phyloP scores from a whole-genome alignment of 2,113 vertebrate species.

The Phyllostomus hastatus region DNA sequence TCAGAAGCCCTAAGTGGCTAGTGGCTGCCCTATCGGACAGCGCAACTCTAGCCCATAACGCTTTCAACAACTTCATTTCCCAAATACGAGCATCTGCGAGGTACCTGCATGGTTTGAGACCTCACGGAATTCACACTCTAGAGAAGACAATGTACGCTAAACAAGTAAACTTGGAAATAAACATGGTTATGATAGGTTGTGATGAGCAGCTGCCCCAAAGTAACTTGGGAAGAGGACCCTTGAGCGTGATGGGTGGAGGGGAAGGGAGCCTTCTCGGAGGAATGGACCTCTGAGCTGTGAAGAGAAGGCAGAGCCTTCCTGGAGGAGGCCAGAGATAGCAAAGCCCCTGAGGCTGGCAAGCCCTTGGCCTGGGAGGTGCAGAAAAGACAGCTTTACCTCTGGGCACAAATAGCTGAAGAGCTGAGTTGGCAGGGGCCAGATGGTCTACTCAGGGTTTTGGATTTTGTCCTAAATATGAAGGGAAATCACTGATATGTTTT shows the following conservation, averaged over 20 bases:
- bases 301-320: neutral
- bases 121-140: neutral
- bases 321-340: neutral
- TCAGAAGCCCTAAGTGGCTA: neutral
- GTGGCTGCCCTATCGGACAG: accelerated
- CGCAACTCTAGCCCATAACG: accelerated
- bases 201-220: neutral
- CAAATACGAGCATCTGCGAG: neutral
- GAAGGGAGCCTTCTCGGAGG: neutral
- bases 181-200: neutral
- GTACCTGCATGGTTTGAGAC: neutral
- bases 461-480: neutral
- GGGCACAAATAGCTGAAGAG: neutral
- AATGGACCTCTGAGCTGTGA: neutral
- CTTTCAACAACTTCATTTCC: neutral
- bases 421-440: neutral
- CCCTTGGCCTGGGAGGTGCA: neutral
- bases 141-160: neutral
- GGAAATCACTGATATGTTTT: neutral
- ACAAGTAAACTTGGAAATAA: neutral
- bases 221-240: neutral
- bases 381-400: neutral
- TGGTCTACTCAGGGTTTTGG: neutral
- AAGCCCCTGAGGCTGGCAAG: neutral
- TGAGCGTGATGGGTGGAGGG: neutral